Conservation (phyloP, 1,140 invertebrate species). For the Drosophila aff. region DNA sequence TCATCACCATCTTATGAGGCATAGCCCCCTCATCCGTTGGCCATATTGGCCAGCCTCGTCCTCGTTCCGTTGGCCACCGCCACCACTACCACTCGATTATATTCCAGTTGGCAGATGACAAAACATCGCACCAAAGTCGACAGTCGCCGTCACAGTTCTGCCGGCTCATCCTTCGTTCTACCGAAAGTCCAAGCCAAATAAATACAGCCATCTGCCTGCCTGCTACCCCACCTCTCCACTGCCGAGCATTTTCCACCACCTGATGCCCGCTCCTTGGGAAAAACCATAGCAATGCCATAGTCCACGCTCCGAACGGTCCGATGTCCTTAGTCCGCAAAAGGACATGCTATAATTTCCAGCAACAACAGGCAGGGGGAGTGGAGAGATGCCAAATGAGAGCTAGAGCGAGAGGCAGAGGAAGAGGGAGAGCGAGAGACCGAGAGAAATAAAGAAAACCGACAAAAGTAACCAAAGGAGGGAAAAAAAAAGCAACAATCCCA, state of each 20-base stretch:
- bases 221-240: neutral
- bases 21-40: conserved; percentile 16
- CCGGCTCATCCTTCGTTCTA: conserved; percentile 29
- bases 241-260: conserved; percentile 41
- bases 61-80: conserved; percentile 11
- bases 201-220: conserved; percentile 37
- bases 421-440: conserved; percentile 6
- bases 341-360: conserved; percentile 82
- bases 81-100: conserved; percentile 68
- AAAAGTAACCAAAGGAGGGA: conserved; percentile 67
- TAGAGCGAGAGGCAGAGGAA: neutral
- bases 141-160: conserved; percentile 42
- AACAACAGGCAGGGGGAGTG: conserved; percentile 49
- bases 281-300: conserved; percentile 79
- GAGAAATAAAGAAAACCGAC: conserved; percentile 62
- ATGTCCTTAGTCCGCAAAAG: conserved; percentile 68
- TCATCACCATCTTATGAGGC: conserved; percentile 60
- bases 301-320: conserved; percentile 53
- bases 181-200: conserved; percentile 54
- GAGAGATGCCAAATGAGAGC: neutral
- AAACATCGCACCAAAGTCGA: conserved; percentile 64
- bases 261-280: conserved; percentile 47
- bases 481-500: conserved; percentile 55
- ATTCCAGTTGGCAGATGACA: conserved; percentile 78
- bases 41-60: conserved; percentile 15